Base-by-base conservation (phyloP, 2,888 invertebrate species). In the Azorinus chamasolen region DNA sequence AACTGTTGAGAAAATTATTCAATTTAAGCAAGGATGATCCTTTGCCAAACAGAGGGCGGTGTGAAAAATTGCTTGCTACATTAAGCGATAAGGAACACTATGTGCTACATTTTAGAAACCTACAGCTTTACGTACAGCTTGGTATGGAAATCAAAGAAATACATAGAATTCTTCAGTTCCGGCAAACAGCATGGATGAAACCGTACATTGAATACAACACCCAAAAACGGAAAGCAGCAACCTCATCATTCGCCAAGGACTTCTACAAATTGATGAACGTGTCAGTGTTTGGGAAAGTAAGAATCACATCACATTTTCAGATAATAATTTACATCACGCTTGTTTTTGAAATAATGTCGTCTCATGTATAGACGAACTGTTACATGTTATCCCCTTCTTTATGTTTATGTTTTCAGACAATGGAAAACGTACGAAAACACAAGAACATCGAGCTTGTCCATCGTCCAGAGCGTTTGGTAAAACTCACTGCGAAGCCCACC, bases 81-180 rank as follows among this genome's bases (percentile, higher is more conserved):
- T 45, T 45, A 16, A 18, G n/a, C 45, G 45, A 45, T 45, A 45
- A 45, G 14, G 45, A 45, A 16, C n/a, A 14, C 45, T 45, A 45
- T 14, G 14, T 45, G 14, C 3, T 14, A 14, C 45, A 54, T n/a
- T 54, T 12, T 32, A n/a, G 54, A 25, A 27, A 14, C 14, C 37
- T 54, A 10, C 54, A 54, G 54, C 32, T 54, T 24, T 64, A 71
- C 45, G 18, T 64, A 6, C 39, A 48, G 39, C 50, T 50, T 1
- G 66, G 66, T 6, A 58, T 66, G 50, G 14, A 20, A 58, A 50
- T 66, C 18, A 66, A 50, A 25, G 25, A 66, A 16, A 18, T 66
- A 6, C 58, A 66, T 27, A 32, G 66, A 27, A 50, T 66, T 0
- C 48, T 66, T 48, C 39, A 66, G 18, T 66, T 66, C 20, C 39